Conservation (phyloP, 2,797 vertebrate genomes). For the Oreonectes daqikongensis region DNA sequence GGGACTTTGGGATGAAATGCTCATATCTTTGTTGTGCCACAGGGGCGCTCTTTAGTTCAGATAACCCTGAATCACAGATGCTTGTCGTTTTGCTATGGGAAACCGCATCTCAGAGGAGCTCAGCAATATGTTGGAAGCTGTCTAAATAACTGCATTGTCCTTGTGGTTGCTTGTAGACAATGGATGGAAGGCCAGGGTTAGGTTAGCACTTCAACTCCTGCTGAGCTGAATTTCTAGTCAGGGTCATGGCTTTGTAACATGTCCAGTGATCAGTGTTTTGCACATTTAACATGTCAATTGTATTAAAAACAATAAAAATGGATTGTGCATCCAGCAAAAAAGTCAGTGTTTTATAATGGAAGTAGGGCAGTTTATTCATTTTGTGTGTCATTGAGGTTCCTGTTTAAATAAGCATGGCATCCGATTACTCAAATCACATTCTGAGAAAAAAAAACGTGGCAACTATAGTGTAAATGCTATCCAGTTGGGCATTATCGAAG, state of each 20-base stretch:
- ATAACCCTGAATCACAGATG: constrained; percentile 59
- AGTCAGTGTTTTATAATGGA: not conserved
- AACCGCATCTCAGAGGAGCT: constrained; percentile 51
- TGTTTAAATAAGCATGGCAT: too few relatives aligned
- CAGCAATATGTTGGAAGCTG: constrained; percentile 62
- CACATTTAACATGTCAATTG: not conserved
- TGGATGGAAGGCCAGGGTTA: constrained; percentile 11
- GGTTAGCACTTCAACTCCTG: constrained; percentile 29
- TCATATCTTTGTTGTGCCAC: constrained; percentile 29
- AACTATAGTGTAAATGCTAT: too few relatives aligned
- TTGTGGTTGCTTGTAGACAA: constrained; percentile 50
- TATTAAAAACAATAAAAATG: not conserved
- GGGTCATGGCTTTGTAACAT: constrained; percentile 8
- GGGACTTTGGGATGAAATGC: constrained; percentile 32
- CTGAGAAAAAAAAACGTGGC: too few relatives aligned
- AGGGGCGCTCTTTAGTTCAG: constrained; percentile 23
- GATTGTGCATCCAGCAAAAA: too few relatives aligned
- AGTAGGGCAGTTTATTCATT: not conserved
- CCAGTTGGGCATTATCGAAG: too few relatives aligned
- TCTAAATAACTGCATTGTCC: constrained; percentile 63
- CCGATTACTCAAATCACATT: too few relatives aligned
- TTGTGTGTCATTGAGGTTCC: too few relatives aligned
- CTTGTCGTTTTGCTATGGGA: constrained; percentile 56
- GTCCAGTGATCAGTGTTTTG: not conserved
- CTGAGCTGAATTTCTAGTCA: constrained; percentile 17